Evolutionary conservation across 2,888 invertebrate species (phyloP).

Genomic region (Aproaerema taeniolella): DNA sequence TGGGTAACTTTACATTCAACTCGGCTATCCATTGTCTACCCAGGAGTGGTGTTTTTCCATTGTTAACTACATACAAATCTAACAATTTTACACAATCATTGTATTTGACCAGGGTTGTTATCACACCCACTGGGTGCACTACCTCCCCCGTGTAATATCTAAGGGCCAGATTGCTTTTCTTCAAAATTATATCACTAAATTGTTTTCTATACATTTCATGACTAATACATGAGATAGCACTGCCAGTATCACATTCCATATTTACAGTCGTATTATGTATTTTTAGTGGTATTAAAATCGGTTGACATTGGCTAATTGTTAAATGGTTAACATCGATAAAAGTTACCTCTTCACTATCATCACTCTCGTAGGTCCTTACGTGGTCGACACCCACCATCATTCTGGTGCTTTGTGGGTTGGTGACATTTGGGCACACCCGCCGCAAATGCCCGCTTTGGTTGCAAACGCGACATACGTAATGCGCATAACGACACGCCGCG

Average conservation of each 20-base stretch:
- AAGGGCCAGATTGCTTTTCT: conserved; percentile 7
- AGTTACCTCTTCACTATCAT: background rate
- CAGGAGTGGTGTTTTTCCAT: too few species aligned
- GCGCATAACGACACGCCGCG: background rate
- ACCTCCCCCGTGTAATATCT: conserved; percentile 16
- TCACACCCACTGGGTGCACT: conserved; percentile 12
- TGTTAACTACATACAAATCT: too few species aligned
- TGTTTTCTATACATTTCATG: conserved; percentile 10
- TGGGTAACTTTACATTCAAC: background rate
- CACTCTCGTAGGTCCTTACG: too few species aligned
- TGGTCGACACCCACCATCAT: background rate
- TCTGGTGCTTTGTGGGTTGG: background rate
- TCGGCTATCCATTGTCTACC: too few species aligned
- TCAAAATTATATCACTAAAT: too few species aligned
- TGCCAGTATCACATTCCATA: too few species aligned
- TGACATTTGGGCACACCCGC: conserved; percentile 1
- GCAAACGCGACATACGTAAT: conserved; percentile 5
- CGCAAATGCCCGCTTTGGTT: background rate
- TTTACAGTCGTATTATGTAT: background rate
- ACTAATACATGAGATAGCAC: conserved; percentile 21
- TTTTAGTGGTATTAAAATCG: background rate
- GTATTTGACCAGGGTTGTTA: conserved; percentile 7
- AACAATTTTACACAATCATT: too few species aligned
- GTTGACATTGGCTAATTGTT: background rate
- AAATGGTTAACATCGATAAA: background rate